Conservation (phyloP, 2,113 vertebrate species). For the Etia nguti region DNA sequence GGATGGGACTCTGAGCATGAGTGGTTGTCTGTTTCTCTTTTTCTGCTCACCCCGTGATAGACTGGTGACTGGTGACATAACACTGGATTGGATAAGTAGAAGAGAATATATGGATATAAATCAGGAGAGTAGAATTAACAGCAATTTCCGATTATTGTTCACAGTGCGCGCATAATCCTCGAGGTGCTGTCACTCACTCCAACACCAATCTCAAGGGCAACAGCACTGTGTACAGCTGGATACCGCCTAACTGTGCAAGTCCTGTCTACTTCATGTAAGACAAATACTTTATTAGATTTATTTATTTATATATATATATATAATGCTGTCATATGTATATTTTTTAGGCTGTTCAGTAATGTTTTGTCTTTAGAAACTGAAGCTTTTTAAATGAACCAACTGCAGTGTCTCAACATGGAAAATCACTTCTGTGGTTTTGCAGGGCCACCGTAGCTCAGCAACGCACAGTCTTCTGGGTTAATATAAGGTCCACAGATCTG, state of each 20-base stretch:
- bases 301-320: not conserved
- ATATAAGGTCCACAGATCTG: slow-evolving; percentile 11
- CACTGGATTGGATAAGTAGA: not conserved
- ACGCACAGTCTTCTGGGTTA: slow-evolving; percentile 25
- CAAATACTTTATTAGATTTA: not conserved
- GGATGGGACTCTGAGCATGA: not conserved
- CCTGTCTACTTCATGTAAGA: slow-evolving; percentile 36
- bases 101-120: not conserved
- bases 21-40: not conserved
- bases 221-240: slow-evolving; percentile 38
- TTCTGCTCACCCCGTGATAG: not conserved
- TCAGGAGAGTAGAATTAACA: not conserved
- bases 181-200: slow-evolving; percentile 34
- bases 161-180: slow-evolving; percentile 19
- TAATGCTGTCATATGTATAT: rapidly evolving
- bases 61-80: not conserved
- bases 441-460: slow-evolving; percentile 39
- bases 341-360: not conserved
- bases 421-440: not conserved
- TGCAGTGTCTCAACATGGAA: not conserved
- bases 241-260: not conserved
- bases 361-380: not conserved
- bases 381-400: not conserved
- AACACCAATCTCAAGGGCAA: slow-evolving; percentile 51
- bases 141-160: not conserved